Evolutionary conservation across 2,113 vertebrate genomes (phyloP).

Genomic region (Lates calcarifer): DNA sequence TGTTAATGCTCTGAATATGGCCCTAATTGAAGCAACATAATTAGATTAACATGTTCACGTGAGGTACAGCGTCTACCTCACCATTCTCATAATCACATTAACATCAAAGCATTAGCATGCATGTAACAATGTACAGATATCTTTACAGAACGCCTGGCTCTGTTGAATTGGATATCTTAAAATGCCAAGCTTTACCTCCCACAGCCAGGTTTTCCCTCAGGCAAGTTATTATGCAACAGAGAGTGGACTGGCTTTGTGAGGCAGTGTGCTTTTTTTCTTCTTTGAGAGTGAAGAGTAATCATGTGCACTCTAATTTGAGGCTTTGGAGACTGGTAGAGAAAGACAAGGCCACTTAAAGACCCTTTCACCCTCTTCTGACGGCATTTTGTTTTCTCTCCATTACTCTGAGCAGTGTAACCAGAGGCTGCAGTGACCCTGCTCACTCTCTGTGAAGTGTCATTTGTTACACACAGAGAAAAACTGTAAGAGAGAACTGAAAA

Average conservation of each 20-base stretch:
- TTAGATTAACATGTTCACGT: conserved; percentile 62
- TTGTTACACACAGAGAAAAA: neutral
- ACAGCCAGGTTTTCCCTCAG: conserved; percentile 64
- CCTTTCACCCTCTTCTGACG: conserved; percentile 57
- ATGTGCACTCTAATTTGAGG: conserved; percentile 64
- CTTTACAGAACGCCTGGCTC: conserved; percentile 30
- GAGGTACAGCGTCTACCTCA: conserved; percentile 44
- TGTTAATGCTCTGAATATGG: conserved; percentile 55
- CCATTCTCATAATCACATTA: conserved; percentile 69
- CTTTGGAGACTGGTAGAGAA: conserved; percentile 51
- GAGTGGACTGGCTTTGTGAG: conserved; percentile 50
- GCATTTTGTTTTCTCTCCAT: conserved; percentile 56
- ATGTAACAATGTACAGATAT: conserved; percentile 14
- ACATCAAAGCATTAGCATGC: conserved; percentile 61
- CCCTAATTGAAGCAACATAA: conserved; percentile 64
- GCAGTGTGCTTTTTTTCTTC: neutral
- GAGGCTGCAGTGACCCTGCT: conserved; percentile 51
- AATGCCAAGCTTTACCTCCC: conserved; percentile 69
- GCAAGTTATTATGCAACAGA: conserved; percentile 65
- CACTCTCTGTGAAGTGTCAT: conserved; percentile 14
- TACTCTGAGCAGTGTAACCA: conserved; percentile 30
- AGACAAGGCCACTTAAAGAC: conserved; percentile 66
- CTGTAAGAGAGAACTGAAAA: conserved; percentile 21
- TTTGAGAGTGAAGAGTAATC: conserved; percentile 25
- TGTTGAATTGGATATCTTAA: conserved; percentile 39